Evolutionary conservation across 2,113 vertebrate genomes (phyloP), one percentile per base, ranked within the genome.

Genomic region (Sebastes fasciatus): DNA sequence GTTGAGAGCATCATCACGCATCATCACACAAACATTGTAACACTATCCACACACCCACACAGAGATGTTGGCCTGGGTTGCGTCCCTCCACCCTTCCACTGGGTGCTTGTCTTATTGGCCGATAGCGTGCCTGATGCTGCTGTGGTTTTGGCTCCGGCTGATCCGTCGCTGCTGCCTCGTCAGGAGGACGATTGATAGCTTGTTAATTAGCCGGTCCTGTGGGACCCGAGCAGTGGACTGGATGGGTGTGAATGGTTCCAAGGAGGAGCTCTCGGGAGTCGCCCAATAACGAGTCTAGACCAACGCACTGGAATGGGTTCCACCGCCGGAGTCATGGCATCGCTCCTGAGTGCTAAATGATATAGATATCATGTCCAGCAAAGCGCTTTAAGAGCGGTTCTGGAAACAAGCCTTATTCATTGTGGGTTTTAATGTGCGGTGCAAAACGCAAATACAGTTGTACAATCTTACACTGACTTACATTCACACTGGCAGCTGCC

Each of bases 121-220:
- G 73, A 86, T 91, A 61, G 83, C 74, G 79, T 88, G 89, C 84
- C 66, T 87, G 84, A 85, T 87, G 86, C 86, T 82, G 80, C 83
- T 71, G 72, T 1, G 89, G 82, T 85, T 89, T 34, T 90, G 89
- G 80, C 88, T 78, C 54, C 0, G 57, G 67, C 82, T 77, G 43
- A 82, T 73, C n/a, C 64, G 83, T 86, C 86, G 65, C 76, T 70
- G 65, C 76, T 70, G 74, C 23, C 61, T 79, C 66, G 40, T 87
- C 88, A 84, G 80, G 19, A 51, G 83, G 5, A 76, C 69, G 86
- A 87, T 92, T 86, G 86, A 91, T 90, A 34, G 82, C 82, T 80
- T 4, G 60, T 80, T 90, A 88, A 89, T 91, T 79, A 86, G 45
- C 82, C 42, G 80, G 42, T 80, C 91, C 87, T 71, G 82, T 51